These are phyloP conservation scores for Delphinapterus leucas DNA, from an alignment of 2,113 vertebrate species.

Conservation along the genomic window DNA sequence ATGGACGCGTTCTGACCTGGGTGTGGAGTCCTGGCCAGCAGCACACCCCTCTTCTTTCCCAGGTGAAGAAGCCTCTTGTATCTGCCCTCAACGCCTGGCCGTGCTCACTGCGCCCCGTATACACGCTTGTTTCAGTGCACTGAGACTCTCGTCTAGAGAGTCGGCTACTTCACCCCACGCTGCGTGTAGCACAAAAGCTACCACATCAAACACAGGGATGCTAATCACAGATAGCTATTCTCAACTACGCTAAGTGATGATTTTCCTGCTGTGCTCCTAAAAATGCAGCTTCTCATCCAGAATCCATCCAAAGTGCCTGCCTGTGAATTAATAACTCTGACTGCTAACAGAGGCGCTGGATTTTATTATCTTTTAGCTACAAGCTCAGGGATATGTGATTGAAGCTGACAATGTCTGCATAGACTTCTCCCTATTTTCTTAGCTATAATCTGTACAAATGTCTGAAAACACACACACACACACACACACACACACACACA, in stretches of 20 bases:
- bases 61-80: rapidly evolving
- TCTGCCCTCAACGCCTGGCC: rapidly evolving
- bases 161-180: background rate
- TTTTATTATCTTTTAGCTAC: constrained; percentile 70
- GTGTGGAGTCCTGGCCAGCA: background rate
- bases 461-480: background rate
- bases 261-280: constrained; percentile 75
- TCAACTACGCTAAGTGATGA: constrained; percentile 51
- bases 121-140: rapidly evolving
- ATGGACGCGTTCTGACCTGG: rapidly evolving
- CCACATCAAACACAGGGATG: constrained; percentile 22
- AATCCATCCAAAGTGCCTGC: constrained; percentile 73
- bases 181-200: background rate
- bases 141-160: background rate
- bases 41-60: background rate
- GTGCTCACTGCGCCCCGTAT: rapidly evolving
- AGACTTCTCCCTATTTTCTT: background rate
- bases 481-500: too few relatives aligned
- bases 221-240: constrained; percentile 41
- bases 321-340: constrained; percentile 74
- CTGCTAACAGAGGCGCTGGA: constrained; percentile 71
- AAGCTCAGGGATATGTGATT: constrained; percentile 54
- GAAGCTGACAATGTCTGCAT: constrained; percentile 48
- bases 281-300: constrained; percentile 75
- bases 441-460: background rate